Evolutionary conservation across 2,113 vertebrate genomes (phyloP).

Genomic region (Camelus bactrianus): DNA sequence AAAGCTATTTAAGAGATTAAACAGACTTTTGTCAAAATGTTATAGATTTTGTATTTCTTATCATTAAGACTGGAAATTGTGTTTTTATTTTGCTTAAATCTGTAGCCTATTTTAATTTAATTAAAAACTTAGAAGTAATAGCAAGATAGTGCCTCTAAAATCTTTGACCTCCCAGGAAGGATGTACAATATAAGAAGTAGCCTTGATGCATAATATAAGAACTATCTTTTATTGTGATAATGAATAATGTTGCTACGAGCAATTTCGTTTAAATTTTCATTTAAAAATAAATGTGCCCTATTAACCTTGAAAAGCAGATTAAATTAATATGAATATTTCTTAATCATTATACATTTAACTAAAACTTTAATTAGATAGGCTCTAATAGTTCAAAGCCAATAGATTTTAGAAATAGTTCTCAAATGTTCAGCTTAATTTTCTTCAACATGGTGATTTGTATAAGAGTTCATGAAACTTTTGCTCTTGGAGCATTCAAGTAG

Average conservation of each 20-base stretch:
- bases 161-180: neutral
- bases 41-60: neutral
- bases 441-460: constrained; percentile 20
- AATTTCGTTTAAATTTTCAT: constrained; percentile 56
- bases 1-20: neutral
- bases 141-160: neutral
- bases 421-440: constrained; percentile 13
- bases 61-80: neutral
- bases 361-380: constrained; percentile 64
- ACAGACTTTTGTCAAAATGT: neutral
- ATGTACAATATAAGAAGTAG: neutral
- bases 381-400: constrained; percentile 54
- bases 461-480: neutral
- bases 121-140: neutral
- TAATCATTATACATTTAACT: constrained; percentile 49
- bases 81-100: neutral
- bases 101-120: constrained; percentile 30
- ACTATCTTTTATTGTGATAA: neutral
- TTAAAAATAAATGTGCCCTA: constrained; percentile 69
- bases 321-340: constrained; percentile 64
- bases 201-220: constrained; percentile 13
- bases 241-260: constrained; percentile 17
- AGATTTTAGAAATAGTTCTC: neutral
- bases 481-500: neutral
- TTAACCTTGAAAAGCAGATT: constrained; percentile 61